A percentile compares a stretch with the other conserved stretches of the same genome.
Conservation (phyloP, 2,797 vertebrate species). For the Semaprochilodus insignis region DNA sequence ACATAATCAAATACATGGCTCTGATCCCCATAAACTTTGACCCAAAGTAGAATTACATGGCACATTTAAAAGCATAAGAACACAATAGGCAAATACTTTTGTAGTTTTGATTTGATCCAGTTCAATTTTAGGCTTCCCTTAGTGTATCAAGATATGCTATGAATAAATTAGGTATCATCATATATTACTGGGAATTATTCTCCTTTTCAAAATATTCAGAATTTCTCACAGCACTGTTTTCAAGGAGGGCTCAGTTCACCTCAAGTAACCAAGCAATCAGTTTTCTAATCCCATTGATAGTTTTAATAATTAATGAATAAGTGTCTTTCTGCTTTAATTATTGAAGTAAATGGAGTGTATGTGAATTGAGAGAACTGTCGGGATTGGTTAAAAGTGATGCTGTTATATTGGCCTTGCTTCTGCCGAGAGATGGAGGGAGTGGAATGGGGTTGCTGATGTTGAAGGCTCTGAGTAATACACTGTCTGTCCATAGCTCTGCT, state of each 20-base stretch:
- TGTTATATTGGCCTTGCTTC: slow-evolving; percentile 8
- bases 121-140: slow-evolving; percentile 10
- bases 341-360: slow-evolving; percentile 27
- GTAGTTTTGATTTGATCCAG: neutral
- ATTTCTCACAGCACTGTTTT: neutral
- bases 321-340: slow-evolving; percentile 45
- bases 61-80: slow-evolving; percentile 30
- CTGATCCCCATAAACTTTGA: slow-evolving; percentile 4
- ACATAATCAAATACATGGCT: slow-evolving; percentile 27
- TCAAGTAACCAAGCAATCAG: slow-evolving; percentile 25
- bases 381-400: slow-evolving; percentile 37
- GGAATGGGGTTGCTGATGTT: neutral
- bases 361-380: slow-evolving; percentile 43
- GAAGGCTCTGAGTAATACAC: neutral
- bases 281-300: slow-evolving; percentile 42
- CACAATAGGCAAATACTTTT: slow-evolving; percentile 38
- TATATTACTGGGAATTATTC: neutral
- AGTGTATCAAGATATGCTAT: slow-evolving; percentile 5
- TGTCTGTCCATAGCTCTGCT: neutral
- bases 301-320: slow-evolving; percentile 49
- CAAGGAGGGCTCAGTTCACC: slow-evolving; percentile 7
- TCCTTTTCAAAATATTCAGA: neutral
- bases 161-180: slow-evolving; percentile 19
- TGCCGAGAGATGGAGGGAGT: neutral
- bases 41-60: slow-evolving; percentile 12